Percentiles rank a stretch among this genome's conserved stretches.
These are phyloP conservation scores for Emydura subglobosa DNA, from an alignment of 2,113 vertebrate species.

Conservation along the genomic window DNA sequence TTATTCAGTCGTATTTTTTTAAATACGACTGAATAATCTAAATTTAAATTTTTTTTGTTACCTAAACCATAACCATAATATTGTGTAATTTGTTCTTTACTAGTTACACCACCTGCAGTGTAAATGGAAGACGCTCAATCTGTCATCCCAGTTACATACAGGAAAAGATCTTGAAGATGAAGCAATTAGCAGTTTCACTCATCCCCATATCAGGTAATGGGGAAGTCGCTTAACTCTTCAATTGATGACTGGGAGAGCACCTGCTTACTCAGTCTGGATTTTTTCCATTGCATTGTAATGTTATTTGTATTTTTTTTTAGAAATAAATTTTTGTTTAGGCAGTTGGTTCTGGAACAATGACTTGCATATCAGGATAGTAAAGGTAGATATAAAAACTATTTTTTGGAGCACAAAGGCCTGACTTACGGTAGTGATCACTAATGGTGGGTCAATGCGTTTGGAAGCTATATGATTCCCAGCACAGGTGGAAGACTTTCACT, in stretches of 20 bases:
- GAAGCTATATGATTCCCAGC: not conserved
- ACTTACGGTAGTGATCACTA: not conserved
- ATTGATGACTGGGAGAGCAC: not conserved
- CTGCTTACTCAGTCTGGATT: not conserved
- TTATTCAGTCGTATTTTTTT: not conserved
- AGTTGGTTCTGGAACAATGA: not conserved
- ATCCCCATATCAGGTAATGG: constrained; percentile 90
- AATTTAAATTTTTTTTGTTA: not conserved
- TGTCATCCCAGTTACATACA: constrained; percentile 87
- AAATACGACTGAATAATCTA: not conserved
- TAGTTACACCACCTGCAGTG: constrained; percentile 90
- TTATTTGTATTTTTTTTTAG: not conserved
- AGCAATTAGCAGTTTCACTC: constrained; percentile 82
- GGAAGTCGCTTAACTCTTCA: not conserved
- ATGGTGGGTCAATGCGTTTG: not conserved
- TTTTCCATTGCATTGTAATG: not conserved
- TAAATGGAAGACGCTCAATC: constrained; percentile 89
- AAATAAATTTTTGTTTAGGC: not conserved
- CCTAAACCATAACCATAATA: not conserved
- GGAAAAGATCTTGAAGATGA: constrained; percentile 89
- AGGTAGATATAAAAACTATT: not conserved
- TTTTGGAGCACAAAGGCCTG: not conserved
- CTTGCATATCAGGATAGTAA: not conserved
- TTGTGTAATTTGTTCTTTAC: constrained; percentile 2
- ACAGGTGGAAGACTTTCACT: not conserved